These are phyloP conservation scores for Eupithecia centaureata DNA, from an alignment of 2,888 invertebrate species.

Conservation along the genomic window DNA sequence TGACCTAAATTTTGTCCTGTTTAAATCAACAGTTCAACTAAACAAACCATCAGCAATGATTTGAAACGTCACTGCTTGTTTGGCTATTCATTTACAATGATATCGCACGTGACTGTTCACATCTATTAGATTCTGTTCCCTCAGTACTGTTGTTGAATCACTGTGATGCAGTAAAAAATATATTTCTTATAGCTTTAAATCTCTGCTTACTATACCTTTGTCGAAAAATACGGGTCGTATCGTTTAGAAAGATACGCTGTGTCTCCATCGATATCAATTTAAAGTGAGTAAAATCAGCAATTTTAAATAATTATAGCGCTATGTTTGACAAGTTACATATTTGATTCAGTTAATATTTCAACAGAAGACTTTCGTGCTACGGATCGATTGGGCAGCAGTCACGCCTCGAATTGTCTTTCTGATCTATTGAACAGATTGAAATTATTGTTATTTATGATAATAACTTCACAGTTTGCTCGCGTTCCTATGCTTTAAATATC, in stretches of 20 bases:
- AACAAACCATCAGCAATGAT: conserved; percentile 13
- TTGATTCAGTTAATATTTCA: neutral
- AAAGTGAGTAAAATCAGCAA: neutral
- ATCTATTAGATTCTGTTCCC: conserved; percentile 19
- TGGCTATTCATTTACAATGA: conserved; percentile 35
- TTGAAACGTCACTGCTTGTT: conserved; percentile 27
- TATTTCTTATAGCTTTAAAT: neutral
- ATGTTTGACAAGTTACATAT: neutral
- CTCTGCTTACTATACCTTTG: no score
- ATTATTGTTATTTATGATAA: neutral
- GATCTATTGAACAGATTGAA: neutral
- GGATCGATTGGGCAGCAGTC: neutral
- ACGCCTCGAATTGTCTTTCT: neutral
- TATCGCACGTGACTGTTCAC: conserved; percentile 37
- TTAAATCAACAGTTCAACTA: conserved; percentile 26
- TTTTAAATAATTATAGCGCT: neutral
- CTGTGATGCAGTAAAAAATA: neutral
- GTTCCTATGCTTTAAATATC: neutral
- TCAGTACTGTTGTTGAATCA: neutral
- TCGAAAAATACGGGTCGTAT: no score
- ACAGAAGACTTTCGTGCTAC: neutral
- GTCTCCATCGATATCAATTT: neutral
- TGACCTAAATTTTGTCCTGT: conserved; percentile 33
- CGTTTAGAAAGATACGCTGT: no score
- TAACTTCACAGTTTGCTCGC: neutral